A percentile compares a stretch with the other conserved stretches of the same genome.
Conservation (phyloP, 2,797 vertebrate genomes). For the Myotis pilosus region DNA sequence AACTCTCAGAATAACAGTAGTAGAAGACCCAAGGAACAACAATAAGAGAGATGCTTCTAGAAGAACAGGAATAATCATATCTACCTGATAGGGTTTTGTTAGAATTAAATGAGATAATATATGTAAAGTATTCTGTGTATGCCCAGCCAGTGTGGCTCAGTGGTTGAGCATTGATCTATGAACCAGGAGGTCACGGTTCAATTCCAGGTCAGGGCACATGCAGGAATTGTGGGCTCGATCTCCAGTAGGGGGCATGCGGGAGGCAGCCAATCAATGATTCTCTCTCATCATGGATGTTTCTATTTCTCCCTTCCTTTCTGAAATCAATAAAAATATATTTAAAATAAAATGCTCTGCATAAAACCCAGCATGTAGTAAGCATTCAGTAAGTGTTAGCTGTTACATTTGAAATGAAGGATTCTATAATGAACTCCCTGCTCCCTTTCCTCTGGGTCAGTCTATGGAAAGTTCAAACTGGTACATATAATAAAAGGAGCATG, state of each 20-base stretch:
- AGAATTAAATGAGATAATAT: background rate
- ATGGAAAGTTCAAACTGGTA: slow-evolving; percentile 1
- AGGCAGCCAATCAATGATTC: too few relatives aligned
- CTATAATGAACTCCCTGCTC: background rate
- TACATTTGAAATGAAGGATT: background rate
- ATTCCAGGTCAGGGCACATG: too few relatives aligned
- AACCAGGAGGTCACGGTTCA: too few relatives aligned
- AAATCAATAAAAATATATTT: too few relatives aligned
- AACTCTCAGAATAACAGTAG: background rate
- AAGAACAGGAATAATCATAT: background rate
- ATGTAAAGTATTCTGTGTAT: too few relatives aligned
- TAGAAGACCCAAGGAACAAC: background rate
- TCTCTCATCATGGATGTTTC: too few relatives aligned
- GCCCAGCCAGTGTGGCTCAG: too few relatives aligned
- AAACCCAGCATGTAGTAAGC: background rate
- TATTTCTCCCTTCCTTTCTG: too few relatives aligned
- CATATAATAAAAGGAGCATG: background rate
- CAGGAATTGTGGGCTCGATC: too few relatives aligned
- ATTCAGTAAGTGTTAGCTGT: background rate
- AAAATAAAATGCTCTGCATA: background rate
- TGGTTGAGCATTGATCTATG: too few relatives aligned
- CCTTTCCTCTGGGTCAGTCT: background rate
- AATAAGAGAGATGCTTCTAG: background rate
- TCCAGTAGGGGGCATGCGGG: too few relatives aligned
- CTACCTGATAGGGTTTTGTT: background rate